Conservation (phyloP, 2,888 invertebrate genomes). For the Cantharis rufa region DNA sequence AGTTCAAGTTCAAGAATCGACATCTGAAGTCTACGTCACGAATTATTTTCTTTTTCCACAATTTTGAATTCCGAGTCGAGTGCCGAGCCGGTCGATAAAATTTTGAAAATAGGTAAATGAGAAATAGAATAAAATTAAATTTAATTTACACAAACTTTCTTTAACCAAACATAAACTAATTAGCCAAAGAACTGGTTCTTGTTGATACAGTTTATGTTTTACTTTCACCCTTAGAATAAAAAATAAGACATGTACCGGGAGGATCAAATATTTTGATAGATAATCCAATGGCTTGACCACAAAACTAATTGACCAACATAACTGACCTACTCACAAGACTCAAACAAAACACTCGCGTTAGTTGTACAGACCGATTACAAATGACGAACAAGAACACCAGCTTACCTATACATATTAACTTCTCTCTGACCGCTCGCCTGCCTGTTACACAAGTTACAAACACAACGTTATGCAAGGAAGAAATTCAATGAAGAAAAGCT, state of each 20-base stretch:
- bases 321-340: constrained; percentile 41
- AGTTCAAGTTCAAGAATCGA: background rate
- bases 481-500: constrained; percentile 44
- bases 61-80: background rate
- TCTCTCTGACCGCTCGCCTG: constrained; percentile 28
- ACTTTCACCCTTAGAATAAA: background rate
- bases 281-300: constrained; percentile 8
- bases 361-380: constrained; percentile 23
- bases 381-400: constrained; percentile 26
- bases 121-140: background rate
- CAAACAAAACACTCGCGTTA: constrained; percentile 26
- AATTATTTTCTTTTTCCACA: background rate
- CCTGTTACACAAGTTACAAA: constrained; percentile 42
- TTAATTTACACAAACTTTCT: background rate
- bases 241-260: background rate
- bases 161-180: background rate
- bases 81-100: background rate
- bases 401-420: constrained; percentile 29
- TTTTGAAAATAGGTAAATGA: background rate
- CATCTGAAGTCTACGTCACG: background rate
- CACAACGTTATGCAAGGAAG: constrained; percentile 43
- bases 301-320: constrained; percentile 25
- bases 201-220: background rate
- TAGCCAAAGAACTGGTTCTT: background rate
- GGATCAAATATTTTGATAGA: background rate